A percentile compares a stretch with the other conserved stretches of the same genome.
Evolutionary conservation across 2,113 vertebrate species (phyloP).

Genomic region (Sprattus sprattus): DNA sequence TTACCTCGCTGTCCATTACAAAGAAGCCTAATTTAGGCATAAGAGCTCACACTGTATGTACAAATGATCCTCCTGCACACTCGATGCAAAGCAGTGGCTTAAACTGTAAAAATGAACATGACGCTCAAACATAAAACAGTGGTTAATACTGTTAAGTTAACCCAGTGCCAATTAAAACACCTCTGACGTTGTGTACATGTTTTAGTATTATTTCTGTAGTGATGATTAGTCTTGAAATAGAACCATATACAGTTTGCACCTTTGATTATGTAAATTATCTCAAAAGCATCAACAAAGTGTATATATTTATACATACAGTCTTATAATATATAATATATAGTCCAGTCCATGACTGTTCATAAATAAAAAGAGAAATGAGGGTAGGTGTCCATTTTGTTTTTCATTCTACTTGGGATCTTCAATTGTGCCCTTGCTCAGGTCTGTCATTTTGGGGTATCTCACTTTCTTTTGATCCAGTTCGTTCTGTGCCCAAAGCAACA

Average conservation of each 20-base stretch:
- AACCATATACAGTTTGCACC: constrained; percentile 61
- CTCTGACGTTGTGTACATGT: constrained; percentile 24
- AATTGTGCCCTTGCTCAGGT: constrained; percentile 95
- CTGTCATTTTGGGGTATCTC: constrained; percentile 99
- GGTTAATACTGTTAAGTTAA: constrained; percentile 1
- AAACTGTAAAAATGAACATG: constrained; percentile 34
- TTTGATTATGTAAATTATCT: constrained; percentile 59
- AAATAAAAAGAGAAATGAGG: constrained; percentile 63
- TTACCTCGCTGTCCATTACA: constrained; percentile 24
- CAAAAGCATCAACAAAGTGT: constrained; percentile 57
- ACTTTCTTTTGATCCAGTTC: constrained; percentile 99
- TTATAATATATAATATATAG: constrained; percentile 62
- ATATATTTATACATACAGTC: constrained; percentile 55
- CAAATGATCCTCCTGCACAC: constrained; percentile 4
- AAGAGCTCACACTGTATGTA: constrained; percentile 33
- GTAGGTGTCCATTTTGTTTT: constrained; percentile 48
- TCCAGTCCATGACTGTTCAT: constrained; percentile 74
- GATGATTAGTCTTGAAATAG: constrained; percentile 62
- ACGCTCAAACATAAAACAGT: constrained; percentile 56
- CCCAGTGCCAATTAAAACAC: constrained; percentile 12
- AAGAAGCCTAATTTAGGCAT: constrained; percentile 46
- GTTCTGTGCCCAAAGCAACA: constrained; percentile 97
- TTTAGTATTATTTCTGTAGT: constrained; percentile 18
- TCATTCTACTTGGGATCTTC: constrained; percentile 93
- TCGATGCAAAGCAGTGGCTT: constrained; percentile 38